Evolutionary conservation across 2,113 vertebrate species (phyloP).

Genomic region (Burhinus bistriatus): DNA sequence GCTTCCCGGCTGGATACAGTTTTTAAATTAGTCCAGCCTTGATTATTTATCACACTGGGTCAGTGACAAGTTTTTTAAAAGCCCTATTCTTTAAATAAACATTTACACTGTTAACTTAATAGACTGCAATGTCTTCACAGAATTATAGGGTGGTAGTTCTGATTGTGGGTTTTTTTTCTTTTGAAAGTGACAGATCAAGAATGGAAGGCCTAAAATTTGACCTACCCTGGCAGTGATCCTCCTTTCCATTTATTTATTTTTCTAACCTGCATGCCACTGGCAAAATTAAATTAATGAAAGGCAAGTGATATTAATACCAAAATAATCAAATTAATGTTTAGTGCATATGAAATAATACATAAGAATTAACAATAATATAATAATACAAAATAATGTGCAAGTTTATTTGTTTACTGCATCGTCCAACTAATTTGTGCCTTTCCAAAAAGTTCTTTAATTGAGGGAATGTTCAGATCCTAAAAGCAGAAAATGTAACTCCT

Average conservation of each 20-base stretch:
- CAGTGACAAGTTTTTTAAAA: background rate
- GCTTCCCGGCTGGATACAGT: background rate
- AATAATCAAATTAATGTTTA: background rate
- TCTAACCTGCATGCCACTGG: background rate
- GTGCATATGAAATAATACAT: background rate
- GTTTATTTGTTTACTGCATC: background rate
- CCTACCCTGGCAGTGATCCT: background rate
- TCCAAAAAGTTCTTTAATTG: background rate
- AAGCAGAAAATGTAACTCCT: slow-evolving; percentile 48
- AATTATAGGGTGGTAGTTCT: background rate
- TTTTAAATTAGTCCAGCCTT: slow-evolving; percentile 27
- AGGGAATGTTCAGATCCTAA: slow-evolving; percentile 20
- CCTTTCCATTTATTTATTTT: background rate
- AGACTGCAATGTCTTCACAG: background rate
- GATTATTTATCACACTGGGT: slow-evolving; percentile 27
- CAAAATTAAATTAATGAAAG: slow-evolving; percentile 47
- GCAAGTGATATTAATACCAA: background rate
- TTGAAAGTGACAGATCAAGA: background rate
- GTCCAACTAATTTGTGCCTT: slow-evolving; percentile 33
- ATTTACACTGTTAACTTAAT: slow-evolving; percentile 1
- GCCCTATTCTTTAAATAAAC: background rate
- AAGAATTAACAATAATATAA: background rate
- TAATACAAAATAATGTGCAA: background rate
- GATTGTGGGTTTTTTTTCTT: background rate
- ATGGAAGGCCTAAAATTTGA: background rate